phyloP scores from a whole-genome alignment of 1,140 invertebrate genomes.

The Drosophila pseudoananassae region DNA sequence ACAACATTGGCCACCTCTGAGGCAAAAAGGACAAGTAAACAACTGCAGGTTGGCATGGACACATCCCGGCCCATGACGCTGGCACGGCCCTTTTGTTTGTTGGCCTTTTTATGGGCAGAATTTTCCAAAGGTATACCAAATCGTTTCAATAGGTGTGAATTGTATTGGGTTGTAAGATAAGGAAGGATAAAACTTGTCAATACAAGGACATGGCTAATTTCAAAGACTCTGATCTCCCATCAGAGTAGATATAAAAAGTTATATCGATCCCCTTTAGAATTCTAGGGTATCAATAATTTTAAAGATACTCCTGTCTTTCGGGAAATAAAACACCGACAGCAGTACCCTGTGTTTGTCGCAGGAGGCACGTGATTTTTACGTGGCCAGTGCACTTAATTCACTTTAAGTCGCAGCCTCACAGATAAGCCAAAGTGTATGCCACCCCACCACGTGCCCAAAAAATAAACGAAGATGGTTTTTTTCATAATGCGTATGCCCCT shows the following conservation, averaged over 20 bases:
- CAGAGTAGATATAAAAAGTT: too few relatives aligned
- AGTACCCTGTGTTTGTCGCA: conserved; percentile 10
- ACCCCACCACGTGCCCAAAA: conserved; percentile 21
- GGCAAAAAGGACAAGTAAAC: conserved; percentile 50
- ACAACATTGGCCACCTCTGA: conserved; percentile 42
- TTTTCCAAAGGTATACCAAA: not conserved
- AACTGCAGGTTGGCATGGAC: conserved; percentile 49
- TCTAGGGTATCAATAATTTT: not conserved
- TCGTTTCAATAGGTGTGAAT: not conserved
- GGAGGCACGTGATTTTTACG: conserved; percentile 67
- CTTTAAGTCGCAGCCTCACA: conserved; percentile 34
- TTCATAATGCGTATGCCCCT: conserved; percentile 42
- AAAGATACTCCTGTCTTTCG: not conserved
- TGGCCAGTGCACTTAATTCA: conserved; percentile 65
- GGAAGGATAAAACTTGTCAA: too few relatives aligned
- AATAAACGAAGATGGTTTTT: conserved; percentile 14
- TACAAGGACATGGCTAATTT: too few relatives aligned
- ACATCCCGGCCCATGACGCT: conserved; percentile 28
- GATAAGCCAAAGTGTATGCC: conserved; percentile 43
- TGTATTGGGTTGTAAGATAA: not conserved
- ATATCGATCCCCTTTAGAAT: too few relatives aligned
- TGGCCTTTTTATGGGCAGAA: not conserved
- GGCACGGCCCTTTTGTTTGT: conserved; percentile 24
- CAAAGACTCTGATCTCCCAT: too few relatives aligned
- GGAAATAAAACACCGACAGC: not conserved